Evolutionary conservation across 30 jellyfish, hydroid and myxozoan species (phyloP).

Genomic region (Sanderia malayensis): DNA sequence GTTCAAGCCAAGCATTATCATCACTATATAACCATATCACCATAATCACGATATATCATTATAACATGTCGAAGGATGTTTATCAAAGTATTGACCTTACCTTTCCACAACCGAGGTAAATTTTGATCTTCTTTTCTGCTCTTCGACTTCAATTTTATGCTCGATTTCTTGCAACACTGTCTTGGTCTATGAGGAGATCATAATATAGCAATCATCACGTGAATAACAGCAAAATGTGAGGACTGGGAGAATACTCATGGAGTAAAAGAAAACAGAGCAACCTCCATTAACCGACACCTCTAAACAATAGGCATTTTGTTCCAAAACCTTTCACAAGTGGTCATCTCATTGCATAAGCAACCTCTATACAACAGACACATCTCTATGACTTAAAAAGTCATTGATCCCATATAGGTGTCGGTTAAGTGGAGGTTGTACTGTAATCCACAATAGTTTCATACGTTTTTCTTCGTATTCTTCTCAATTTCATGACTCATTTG

Average conservation of each 20-base stretch:
- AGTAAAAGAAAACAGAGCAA: background rate
- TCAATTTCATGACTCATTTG: slow-evolving; percentile 67
- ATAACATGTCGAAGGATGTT: background rate
- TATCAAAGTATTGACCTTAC: slow-evolving; percentile 13
- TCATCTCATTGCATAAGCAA: background rate
- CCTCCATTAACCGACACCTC: background rate
- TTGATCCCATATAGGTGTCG: no score
- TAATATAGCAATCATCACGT: background rate
- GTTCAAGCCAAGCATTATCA: background rate
- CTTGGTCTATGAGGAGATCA: slow-evolving; percentile 10
- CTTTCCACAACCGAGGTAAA: background rate
- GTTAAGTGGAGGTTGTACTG: background rate
- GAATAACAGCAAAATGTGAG: background rate
- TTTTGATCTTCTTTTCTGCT: slow-evolving; percentile 26
- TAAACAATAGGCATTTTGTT: background rate
- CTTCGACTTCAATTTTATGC: slow-evolving; percentile 41
- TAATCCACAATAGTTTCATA: background rate
- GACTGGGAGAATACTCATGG: background rate
- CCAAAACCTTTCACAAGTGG: background rate
- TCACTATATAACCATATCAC: background rate
- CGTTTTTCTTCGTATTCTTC: slow-evolving; percentile 36
- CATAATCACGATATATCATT: background rate
- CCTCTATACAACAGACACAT: background rate
- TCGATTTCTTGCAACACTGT: slow-evolving; percentile 39
- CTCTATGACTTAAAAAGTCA: no score